Evolutionary conservation across 1,140 invertebrate species (phyloP).

Genomic region (Drosophila ohnishii): DNA sequence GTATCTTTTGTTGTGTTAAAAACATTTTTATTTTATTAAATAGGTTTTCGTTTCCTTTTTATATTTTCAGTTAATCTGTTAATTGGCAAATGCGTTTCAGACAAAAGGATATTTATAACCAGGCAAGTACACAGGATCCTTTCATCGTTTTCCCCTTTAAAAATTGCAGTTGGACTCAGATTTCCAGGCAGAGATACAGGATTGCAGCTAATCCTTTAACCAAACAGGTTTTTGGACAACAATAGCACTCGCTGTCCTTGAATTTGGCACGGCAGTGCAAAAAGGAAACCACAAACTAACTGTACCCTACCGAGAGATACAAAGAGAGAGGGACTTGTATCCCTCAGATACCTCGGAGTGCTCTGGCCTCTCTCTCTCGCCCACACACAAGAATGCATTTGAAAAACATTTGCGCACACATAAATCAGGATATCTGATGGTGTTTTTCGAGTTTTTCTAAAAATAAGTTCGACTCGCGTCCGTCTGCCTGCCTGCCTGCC

Average conservation of each 20-base stretch:
- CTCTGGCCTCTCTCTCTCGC: slow-evolving; percentile 29
- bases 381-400: slow-evolving; percentile 40
- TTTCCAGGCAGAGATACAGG: slow-evolving; percentile 27
- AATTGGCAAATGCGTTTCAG: slow-evolving; percentile 25
- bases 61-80: slow-evolving; percentile 34
- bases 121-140: slow-evolving; percentile 23
- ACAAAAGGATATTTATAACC: slow-evolving; percentile 9
- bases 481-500: slow-evolving; percentile 21
- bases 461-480: slow-evolving; percentile 63
- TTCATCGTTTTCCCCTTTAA: not conserved
- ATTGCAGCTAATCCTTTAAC: slow-evolving; percentile 61
- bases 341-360: slow-evolving; percentile 16
- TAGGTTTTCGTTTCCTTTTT: not conserved
- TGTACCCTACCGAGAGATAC: slow-evolving; percentile 42
- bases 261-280: slow-evolving; percentile 33
- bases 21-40: slow-evolving; percentile 19
- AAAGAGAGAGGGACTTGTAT: slow-evolving; percentile 9
- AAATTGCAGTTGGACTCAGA: slow-evolving; percentile 31
- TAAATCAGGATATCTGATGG: slow-evolving; percentile 43
- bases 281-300: slow-evolving; percentile 66
- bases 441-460: slow-evolving; percentile 60
- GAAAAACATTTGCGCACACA: slow-evolving; percentile 49
- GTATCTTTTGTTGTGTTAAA: slow-evolving; percentile 3
- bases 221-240: slow-evolving; percentile 60
- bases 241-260: slow-evolving; percentile 45